Base-by-base conservation (phyloP, 2,888 invertebrate species). In the Pyrochroa serraticornis region DNA sequence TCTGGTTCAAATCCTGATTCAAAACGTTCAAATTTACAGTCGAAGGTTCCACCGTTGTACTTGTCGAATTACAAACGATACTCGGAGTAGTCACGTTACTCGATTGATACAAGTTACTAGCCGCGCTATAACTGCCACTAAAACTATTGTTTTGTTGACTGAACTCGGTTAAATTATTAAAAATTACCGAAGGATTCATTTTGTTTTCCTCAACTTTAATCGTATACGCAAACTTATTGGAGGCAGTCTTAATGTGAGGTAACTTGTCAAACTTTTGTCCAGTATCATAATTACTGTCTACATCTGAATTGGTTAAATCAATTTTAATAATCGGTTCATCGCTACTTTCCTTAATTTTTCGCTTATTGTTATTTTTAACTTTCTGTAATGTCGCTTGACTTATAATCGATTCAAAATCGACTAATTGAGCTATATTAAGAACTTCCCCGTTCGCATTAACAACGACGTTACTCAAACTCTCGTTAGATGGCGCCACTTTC, bases 381-480 rank as follows among this genome's bases (percentile, higher is more conserved):
- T 60, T 60, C 8, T 61, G 60, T 3, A 58, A 35, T 5, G 58
- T 49, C 36, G 63, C 64, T 52, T 66, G 73, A 31, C 65, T 67
- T 32, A 75, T 57, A 7, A 75, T 63, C 5, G 72, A 63, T 58
- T 74, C 75, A 30, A 76, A 67, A 56, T 75, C 74, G 7, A 74
- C 71, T 52, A 73, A 62, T 12, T 75, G 74, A 2, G 74, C 66
- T 36, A 77, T 74, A 49, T 77, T 75, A 10, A 77, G 70, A 35
- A 78, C 75, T 63, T 78, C 78, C 1, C 77, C 76, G 53, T 75
- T 76, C 1, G 75, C 69, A 63, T 77, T 77, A 0, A 78, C 75
- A 5, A 76, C 70, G 6, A 77, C 72, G 55, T 77, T 77, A 53
- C 71, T 73, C 9, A 76, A 59, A 13, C 72, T 60, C 39, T 74